These are phyloP conservation scores for Papio anubis DNA, from an alignment of 2,113 vertebrate species.

Conservation along the genomic window DNA sequence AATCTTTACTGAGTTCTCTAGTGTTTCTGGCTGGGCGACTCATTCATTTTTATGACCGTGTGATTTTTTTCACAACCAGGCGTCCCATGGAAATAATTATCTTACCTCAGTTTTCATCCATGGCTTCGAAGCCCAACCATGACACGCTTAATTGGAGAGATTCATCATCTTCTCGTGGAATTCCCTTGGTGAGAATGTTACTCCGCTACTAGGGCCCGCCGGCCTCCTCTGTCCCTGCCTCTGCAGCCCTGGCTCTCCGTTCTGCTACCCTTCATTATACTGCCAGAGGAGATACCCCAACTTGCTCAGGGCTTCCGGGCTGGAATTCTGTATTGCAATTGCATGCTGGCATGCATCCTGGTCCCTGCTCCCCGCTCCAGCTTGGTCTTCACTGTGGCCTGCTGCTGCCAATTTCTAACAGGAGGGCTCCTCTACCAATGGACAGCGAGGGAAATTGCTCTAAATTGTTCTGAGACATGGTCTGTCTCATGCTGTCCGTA, in stretches of 20 bases:
- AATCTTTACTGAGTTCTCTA: neutral
- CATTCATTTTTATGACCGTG: neutral
- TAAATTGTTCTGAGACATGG: neutral
- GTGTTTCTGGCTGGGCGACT: neutral
- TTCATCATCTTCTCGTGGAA: neutral
- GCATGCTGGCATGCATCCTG: accelerated
- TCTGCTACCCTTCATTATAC: neutral
- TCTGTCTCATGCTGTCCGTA: neutral
- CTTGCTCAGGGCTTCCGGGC: accelerated
- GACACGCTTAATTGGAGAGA: neutral
- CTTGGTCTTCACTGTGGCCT: neutral
- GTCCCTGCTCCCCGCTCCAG: neutral
- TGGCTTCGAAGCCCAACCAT: neutral
- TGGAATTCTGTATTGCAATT: accelerated
- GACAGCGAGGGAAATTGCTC: neutral
- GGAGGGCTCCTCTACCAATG: neutral
- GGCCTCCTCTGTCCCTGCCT: neutral
- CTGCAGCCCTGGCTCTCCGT: neutral
- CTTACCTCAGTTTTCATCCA: neutral
- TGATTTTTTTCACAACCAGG: neutral
- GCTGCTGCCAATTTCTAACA: neutral
- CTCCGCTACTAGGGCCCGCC: neutral
- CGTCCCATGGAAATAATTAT: constrained; percentile 1
- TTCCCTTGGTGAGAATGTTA: neutral
- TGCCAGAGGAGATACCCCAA: accelerated